Evolutionary conservation across 2,888 invertebrate genomes (phyloP), one percentile per base, ranked within the genome.

Genomic region (Sacculina carcini): DNA sequence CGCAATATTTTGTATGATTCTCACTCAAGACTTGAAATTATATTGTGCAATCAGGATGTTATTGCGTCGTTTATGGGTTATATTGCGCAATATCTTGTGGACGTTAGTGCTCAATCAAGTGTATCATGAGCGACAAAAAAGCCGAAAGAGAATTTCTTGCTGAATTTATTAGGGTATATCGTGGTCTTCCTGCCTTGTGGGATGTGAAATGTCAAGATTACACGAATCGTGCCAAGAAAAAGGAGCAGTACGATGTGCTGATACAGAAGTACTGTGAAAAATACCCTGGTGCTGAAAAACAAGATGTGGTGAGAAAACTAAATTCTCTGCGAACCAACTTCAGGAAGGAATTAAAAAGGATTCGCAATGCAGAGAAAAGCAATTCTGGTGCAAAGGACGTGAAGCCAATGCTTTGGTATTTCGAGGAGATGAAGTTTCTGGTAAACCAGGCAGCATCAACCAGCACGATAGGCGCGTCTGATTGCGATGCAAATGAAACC

Each of bases 171-270:
- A 50, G 50, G 50, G 52, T 53, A 48, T 52, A 55, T 23, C 55
- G 50, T 55, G 31, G 47, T 50, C 51, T 54, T 36, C 52, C 52
- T 42, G 50, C 53, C 48, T 39, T 55, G 50, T 55, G 53, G 55
- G 48, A 55, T 47, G 50, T 54, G 12, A 54, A 54, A 39, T 54
- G 53, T 52, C 53, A 50, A 52, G 52, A 54, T 51, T 55, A 52
- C 42, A 52, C 36, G 44, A 54, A 55, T 50, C 52, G 52, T 52
- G 52, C 34, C 14, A 55, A 52, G 48, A 52, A 51, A 50, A 36
- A 26, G 29, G 52, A 52, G 42, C 48, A 51, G 50, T 52, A 16
- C 46, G 53, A n/a, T n/a, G n/a, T n/a, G n/a, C n/a, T n/a, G n/a
- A n/a, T n/a, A n/a, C n/a, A n/a, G n/a, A n/a, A n/a, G 39, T 53